A percentile compares a stretch with the other conserved stretches of the same genome.
Conservation (phyloP, 2,888 invertebrate genomes). For the Drosophila glabriapex region DNA sequence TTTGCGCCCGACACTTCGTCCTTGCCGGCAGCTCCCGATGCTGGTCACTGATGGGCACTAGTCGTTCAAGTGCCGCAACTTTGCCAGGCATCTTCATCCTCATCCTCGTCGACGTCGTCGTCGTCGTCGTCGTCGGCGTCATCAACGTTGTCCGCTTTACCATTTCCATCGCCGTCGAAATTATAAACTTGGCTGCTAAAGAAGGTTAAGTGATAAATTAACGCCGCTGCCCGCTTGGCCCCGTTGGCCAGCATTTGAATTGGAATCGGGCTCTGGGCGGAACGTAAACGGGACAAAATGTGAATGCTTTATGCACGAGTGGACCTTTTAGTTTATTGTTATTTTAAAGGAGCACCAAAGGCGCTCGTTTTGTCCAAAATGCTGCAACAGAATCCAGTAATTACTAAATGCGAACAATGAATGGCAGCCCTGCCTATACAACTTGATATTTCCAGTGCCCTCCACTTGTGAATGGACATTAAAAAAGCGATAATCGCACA, state of each 20-base stretch:
- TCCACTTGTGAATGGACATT: neutral
- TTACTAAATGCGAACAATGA: conserved; percentile 48
- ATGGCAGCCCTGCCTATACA: conserved; percentile 7
- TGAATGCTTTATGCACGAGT: conserved; percentile 78
- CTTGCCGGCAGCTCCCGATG: conserved; percentile 7
- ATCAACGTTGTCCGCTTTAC: conserved; percentile 49
- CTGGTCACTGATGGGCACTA: conserved; percentile 74
- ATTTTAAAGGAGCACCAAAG: conserved; percentile 50
- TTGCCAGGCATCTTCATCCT: conserved; percentile 26
- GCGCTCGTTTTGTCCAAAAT: conserved; percentile 16
- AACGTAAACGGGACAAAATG: conserved; percentile 42
- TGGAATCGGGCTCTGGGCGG: conserved; percentile 9
- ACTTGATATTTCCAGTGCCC: conserved; percentile 14
- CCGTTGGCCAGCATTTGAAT: conserved; percentile 48
- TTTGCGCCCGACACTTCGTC: conserved; percentile 38
- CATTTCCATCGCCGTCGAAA: conserved; percentile 59
- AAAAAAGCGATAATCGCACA: neutral
- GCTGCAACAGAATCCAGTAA: conserved; percentile 34
- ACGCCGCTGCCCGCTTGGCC: conserved; percentile 64
- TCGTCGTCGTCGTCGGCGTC: conserved; percentile 30
- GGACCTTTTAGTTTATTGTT: conserved; percentile 80
- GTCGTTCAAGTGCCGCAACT: conserved; percentile 74
- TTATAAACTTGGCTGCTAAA: conserved; percentile 80
- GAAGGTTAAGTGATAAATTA: conserved; percentile 80
- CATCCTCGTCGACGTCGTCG: conserved; percentile 13